Evolutionary conservation across 2,888 invertebrate species (phyloP).

Genomic region (Hirtodrosophila alboralis): DNA sequence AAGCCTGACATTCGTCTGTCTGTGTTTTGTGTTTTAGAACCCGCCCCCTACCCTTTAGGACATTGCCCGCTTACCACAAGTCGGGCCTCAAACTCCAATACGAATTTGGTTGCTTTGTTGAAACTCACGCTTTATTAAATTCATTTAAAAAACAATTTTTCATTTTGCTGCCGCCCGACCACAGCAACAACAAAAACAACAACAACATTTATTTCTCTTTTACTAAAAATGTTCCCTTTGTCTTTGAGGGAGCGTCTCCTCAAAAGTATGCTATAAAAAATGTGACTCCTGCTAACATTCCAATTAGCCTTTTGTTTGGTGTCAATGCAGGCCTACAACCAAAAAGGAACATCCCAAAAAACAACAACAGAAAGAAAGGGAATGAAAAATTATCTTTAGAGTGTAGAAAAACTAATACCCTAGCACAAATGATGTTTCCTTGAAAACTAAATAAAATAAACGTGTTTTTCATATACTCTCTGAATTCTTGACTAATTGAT

Average conservation of each 20-base stretch:
- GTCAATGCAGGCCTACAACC: conserved; percentile 62
- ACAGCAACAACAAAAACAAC: conserved; percentile 7
- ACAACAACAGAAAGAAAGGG: conserved; percentile 6
- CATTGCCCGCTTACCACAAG: conserved; percentile 14
- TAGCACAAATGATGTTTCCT: too few species aligned
- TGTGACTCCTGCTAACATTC: conserved; percentile 63
- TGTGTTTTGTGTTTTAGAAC: conserved; percentile 6
- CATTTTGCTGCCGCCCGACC: conserved; percentile 45
- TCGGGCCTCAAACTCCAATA: conserved; percentile 17
- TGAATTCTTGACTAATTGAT: too few species aligned
- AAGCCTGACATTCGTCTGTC: conserved; percentile 49
- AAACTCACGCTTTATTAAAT: conserved; percentile 73
- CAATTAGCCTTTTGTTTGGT: conserved; percentile 74
- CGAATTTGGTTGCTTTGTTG: conserved; percentile 42
- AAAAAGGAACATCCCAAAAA: conserved; percentile 14
- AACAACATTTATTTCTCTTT: conserved; percentile 19
- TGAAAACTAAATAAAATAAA: too few species aligned
- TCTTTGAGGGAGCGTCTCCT: conserved; percentile 12
- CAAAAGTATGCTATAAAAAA: conserved; percentile 33
- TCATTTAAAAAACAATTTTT: conserved; percentile 80
- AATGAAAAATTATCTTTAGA: too few species aligned
- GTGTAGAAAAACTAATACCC: too few species aligned
- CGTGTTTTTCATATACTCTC: too few species aligned
- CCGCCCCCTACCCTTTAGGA: too few species aligned
- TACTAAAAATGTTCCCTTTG: conserved; percentile 22